Evolutionary conservation across 2,888 invertebrate genomes (phyloP), one percentile per base, ranked within the genome.

Genomic region (Xanthorhoe designata): DNA sequence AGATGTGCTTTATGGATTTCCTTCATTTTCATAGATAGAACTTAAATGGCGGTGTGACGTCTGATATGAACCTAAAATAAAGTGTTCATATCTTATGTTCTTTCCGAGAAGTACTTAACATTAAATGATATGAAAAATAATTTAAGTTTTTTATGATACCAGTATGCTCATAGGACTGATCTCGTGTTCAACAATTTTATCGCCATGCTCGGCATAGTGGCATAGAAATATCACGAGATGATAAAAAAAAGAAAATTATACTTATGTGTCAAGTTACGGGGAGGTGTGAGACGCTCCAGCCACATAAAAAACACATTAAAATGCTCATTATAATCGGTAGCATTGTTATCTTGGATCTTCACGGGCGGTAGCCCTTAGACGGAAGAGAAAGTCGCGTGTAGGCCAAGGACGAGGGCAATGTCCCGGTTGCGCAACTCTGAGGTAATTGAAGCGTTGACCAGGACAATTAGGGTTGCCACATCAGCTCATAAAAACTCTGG

Each of bases 321-420:
- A 64, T 57, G 53, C 50, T 66, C 17, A 66, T 66, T 58, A 66
- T 54, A 59, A 61, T 60, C 65, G 53, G 64, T 66, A 66, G 68
- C 64, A 60, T 57, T 60, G 52, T 68, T 71, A 74, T 74, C 71
- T 64, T 15, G 49, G 50, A 73, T 72, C 72, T 72, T 73, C 68
- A 73, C 70, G 71, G 70, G 65, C 57, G 68, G 47, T 55, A 63
- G 55, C 66, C 51, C 55, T 60, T 61, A 69, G 73, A 79, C 77
- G 80, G 83, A 86, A 89, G 92, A 90, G 92, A 92, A 91, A 91
- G 92, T 90, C 66, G 74, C 69, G 75, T 81, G 83, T 79, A 75
- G 83, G 85, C 84, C 92, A 92, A 92, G 92, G 92, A 92, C 92
- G 90, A 87, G 90, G 84, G 84, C 89, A 82, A 78, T 85, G 91